A percentile compares a stretch with the other conserved stretches of the same genome.
phyloP scores from a whole-genome alignment of 1,140 invertebrate species.

The Pectinophora gossypiella region DNA sequence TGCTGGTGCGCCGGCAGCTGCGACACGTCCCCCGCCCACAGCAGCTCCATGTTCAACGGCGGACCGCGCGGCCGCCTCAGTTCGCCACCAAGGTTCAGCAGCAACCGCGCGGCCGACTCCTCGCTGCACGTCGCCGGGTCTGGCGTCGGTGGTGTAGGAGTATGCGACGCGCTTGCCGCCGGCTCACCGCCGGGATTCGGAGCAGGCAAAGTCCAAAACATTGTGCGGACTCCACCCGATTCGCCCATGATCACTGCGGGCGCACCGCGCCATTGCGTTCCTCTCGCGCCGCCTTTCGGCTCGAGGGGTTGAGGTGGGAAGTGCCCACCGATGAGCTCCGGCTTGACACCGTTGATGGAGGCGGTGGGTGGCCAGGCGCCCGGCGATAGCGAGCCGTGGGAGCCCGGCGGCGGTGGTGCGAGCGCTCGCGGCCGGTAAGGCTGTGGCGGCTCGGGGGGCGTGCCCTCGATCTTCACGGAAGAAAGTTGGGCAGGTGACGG shows the following conservation, averaged over 20 bases:
- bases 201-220: slow-evolving; percentile 89
- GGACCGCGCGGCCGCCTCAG: slow-evolving; percentile 77
- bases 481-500: slow-evolving; percentile 37
- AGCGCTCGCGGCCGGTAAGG: slow-evolving; percentile 51
- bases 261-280: slow-evolving; percentile 81
- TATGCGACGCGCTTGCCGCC: slow-evolving; percentile 68
- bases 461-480: slow-evolving; percentile 54
- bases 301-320: slow-evolving; percentile 77
- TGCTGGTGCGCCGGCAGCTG: slow-evolving; percentile 89
- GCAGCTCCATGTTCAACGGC: slow-evolving; percentile 92
- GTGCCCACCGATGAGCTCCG: slow-evolving; percentile 85
- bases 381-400: slow-evolving; percentile 58
- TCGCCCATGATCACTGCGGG: slow-evolving; percentile 94
- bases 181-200: slow-evolving; percentile 69
- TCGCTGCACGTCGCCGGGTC: slow-evolving; percentile 76
- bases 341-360: slow-evolving; percentile 85
- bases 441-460: slow-evolving; percentile 49
- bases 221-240: slow-evolving; percentile 91
- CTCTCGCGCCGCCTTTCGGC: slow-evolving; percentile 77
- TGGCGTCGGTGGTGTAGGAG: slow-evolving; percentile 71
- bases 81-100: slow-evolving; percentile 87
- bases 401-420: slow-evolving; percentile 35
- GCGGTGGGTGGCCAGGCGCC: slow-evolving; percentile 78
- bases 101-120: slow-evolving; percentile 87
- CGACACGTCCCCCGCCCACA: slow-evolving; percentile 91